Evolutionary conservation across 2,113 vertebrate species (phyloP).

Genomic region (Madoqua kirkii): DNA sequence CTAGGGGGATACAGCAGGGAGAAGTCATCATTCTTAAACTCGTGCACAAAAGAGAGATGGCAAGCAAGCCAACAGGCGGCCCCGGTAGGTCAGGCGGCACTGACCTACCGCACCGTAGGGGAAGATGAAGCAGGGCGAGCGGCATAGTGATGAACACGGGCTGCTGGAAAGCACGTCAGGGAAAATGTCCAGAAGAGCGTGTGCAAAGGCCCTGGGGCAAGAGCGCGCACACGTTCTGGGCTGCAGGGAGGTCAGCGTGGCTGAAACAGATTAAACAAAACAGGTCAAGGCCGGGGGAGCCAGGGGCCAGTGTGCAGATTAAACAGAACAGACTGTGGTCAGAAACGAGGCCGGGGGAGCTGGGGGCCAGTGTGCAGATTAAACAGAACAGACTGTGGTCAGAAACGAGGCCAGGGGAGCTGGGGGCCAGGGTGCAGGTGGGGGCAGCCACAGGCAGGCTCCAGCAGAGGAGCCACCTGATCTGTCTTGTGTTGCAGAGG

Average conservation of each 20-base stretch:
- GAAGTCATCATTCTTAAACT: background rate
- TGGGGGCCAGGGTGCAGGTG: background rate
- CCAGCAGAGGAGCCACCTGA: background rate
- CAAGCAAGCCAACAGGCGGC: background rate
- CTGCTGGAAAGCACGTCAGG: background rate
- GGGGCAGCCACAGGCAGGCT: background rate
- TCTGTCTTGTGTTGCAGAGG: too few relatives aligned
- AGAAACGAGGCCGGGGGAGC: too few relatives aligned
- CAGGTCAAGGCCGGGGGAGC: background rate
- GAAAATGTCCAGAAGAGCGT: background rate
- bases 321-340: too few relatives aligned
- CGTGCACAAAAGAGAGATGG: background rate
- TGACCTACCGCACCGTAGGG: too few relatives aligned
- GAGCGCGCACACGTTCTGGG: background rate
- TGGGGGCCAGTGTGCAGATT: too few relatives aligned
- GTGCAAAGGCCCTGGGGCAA: background rate
- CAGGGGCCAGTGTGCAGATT: background rate
- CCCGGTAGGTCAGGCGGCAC: fast-evolving
- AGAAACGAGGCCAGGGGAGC: background rate
- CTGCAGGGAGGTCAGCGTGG: background rate
- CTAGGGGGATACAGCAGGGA: background rate
- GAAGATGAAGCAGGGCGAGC: background rate
- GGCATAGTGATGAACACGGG: too few relatives aligned
- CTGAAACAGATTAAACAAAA: background rate
- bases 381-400: too few relatives aligned